Evolutionary conservation across 2,888 invertebrate species (phyloP).

Genomic region (Nudaria mundana): DNA sequence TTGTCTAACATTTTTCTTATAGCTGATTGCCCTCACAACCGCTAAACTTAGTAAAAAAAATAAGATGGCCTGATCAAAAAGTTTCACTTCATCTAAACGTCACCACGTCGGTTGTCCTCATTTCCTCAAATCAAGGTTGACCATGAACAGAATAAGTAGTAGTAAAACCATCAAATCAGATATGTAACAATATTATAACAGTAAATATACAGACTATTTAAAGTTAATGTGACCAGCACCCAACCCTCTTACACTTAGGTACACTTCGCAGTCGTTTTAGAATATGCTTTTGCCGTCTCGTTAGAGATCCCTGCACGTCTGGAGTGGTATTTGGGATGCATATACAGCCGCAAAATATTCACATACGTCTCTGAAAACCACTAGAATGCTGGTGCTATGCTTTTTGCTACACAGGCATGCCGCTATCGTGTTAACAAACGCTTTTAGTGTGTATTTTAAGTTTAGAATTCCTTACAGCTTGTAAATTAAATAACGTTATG

Average conservation of each 20-base stretch:
- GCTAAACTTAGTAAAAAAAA: no score
- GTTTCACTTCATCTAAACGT: no score
- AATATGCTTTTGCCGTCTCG: constrained; percentile 51
- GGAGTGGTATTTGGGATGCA: constrained; percentile 42
- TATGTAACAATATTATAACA: no score
- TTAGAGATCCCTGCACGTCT: constrained; percentile 51
- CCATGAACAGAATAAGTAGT: no score
- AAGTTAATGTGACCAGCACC: no score
- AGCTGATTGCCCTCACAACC: no score
- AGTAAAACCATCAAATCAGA: no score
- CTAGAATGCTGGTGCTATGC: constrained; percentile 50
- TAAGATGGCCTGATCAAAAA: no score
- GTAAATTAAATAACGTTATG: constrained; percentile 25
- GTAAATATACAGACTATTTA: no score
- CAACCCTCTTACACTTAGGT: constrained; percentile 25
- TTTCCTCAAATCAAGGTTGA: no score
- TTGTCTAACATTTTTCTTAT: no score
- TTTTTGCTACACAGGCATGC: constrained; percentile 53
- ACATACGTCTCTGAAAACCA: constrained; percentile 51
- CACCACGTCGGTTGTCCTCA: no score
- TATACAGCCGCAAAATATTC: constrained; percentile 51
- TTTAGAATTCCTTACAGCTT: constrained; percentile 26
- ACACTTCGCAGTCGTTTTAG: constrained; percentile 38
- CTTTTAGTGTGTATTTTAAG: constrained; percentile 45
- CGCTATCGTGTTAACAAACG: constrained; percentile 60